These are phyloP conservation scores for Sphaeridia pumilis DNA, from an alignment of 2,888 invertebrate genomes.

Conservation along the genomic window DNA sequence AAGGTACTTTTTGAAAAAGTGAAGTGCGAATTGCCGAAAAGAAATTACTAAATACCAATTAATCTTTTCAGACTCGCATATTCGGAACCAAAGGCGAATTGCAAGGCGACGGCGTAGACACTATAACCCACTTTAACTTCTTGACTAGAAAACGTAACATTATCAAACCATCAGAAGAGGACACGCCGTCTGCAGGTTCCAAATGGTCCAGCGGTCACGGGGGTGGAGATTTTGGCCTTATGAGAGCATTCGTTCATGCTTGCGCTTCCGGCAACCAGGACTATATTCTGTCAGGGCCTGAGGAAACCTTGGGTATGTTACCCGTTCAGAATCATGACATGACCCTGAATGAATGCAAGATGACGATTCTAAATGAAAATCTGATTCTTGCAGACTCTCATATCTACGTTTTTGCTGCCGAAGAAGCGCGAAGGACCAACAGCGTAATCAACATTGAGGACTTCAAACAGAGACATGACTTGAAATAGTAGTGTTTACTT, in stretches of 20 bases:
- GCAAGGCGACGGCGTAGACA: constrained; percentile 33
- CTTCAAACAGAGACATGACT: constrained; percentile 18
- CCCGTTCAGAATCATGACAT: too few species aligned
- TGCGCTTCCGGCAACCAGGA: constrained; percentile 28
- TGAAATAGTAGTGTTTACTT: too few species aligned
- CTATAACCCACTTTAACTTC: constrained; percentile 31
- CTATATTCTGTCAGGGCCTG: constrained; percentile 29
- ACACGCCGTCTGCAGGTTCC: background rate
- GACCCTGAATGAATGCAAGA: too few species aligned
- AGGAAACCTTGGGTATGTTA: constrained; percentile 33
- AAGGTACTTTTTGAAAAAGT: too few species aligned
- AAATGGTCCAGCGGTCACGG: constrained; percentile 28
- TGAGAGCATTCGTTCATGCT: constrained; percentile 27
- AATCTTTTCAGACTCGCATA: constrained; percentile 37
- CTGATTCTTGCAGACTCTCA: constrained; percentile 29
- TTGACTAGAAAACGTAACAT: constrained; percentile 20
- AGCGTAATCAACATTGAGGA: constrained; percentile 28
- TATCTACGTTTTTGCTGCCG: constrained; percentile 34
- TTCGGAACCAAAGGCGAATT: constrained; percentile 40
- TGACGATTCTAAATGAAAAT: too few species aligned
- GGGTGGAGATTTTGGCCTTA: constrained; percentile 26
- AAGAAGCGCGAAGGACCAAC: constrained; percentile 25
- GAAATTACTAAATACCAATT: too few species aligned
- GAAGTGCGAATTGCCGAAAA: too few species aligned
- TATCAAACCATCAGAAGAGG: constrained; percentile 18